Percentiles rank a stretch among this genome's conserved stretches.
Evolutionary conservation across 2,113 vertebrate species (phyloP).

Genomic region (Sisor rabdophorus): DNA sequence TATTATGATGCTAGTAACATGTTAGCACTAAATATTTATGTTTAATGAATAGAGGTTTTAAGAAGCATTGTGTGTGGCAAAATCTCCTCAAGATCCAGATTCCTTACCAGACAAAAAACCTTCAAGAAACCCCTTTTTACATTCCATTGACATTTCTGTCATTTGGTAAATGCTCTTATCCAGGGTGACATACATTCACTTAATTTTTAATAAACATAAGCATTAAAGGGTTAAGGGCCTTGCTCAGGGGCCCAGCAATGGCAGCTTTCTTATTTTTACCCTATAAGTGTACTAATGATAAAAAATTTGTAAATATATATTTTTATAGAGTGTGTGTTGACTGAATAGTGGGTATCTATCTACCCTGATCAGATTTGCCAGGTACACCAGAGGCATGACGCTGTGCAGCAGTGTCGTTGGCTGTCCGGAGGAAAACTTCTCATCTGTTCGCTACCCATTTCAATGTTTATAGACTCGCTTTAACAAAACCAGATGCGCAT

Average conservation of each 20-base stretch:
- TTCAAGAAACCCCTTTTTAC: background rate
- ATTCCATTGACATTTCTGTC: too few species aligned
- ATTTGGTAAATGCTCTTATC: too few species aligned
- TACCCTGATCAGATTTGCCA: background rate
- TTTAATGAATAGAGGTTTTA: background rate
- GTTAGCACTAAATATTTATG: background rate
- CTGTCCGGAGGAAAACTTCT: constrained; percentile 18
- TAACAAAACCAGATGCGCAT: constrained; percentile 23
- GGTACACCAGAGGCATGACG: constrained; percentile 6
- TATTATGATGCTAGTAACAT: background rate
- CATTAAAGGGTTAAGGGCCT: too few species aligned
- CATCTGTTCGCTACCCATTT: constrained; percentile 15
- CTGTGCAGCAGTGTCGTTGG: background rate
- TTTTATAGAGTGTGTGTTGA: background rate
- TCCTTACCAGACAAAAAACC: too few species aligned
- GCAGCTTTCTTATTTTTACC: background rate
- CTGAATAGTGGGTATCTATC: background rate
- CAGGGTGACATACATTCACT: too few species aligned
- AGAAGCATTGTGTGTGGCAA: background rate
- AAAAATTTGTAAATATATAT: background rate
- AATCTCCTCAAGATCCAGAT: background rate
- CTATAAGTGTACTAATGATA: background rate
- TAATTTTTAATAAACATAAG: too few species aligned
- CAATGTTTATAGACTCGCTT: constrained; percentile 33
- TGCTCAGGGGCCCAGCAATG: too few species aligned